Base-by-base conservation (phyloP, 2,888 invertebrate species). In the Bhutanitis thaidina region DNA sequence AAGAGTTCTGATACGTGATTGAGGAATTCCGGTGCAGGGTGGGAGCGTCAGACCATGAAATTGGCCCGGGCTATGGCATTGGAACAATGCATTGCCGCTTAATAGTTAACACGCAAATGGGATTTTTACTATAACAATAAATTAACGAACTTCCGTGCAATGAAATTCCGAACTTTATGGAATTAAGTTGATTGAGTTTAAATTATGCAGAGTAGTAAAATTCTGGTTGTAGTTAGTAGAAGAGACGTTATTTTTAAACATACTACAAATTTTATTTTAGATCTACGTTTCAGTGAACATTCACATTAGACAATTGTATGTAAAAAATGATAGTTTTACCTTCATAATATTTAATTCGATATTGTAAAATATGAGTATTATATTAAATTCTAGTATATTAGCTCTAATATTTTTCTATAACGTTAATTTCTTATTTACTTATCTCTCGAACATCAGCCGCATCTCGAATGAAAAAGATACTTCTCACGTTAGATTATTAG, bases 1-100 rank as follows among this genome's bases (percentile, higher is more conserved):
- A 55, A 60, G 47, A 25, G 3, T 16, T 12, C 39, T 65, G 27
- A 15, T 53, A 81, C 74, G 79, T 77, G 82, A 58, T 81, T 41
- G 55, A 61, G 44, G 61, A 62, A 47, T 62, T 63, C 53, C 55
- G 65, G 62, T 82, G 80, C 82, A 81, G 78, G 67, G 69, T 67
- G 76, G 61, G 71, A 78, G 84, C 87, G 82, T 78, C 75, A 82
- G 86, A 83, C 81, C 87, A 79, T 88, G 86, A 87, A 88, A 89
- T 89, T 87, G 86, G 83, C 72, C 70, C 76, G 72, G 78, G 71
- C 75, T 70, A 74, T 71, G 63, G 74, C 69, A 65, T 71, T 71
- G 72, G 64, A 62, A 64, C 64, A 67, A 80, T 77, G 78, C 80
- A 83, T 71, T 69, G 73, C 62, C 70, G 69, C 69, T 78, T 80